Evolutionary conservation across 1,140 invertebrate genomes (phyloP).

Genomic region (Drosophila navojoa): DNA sequence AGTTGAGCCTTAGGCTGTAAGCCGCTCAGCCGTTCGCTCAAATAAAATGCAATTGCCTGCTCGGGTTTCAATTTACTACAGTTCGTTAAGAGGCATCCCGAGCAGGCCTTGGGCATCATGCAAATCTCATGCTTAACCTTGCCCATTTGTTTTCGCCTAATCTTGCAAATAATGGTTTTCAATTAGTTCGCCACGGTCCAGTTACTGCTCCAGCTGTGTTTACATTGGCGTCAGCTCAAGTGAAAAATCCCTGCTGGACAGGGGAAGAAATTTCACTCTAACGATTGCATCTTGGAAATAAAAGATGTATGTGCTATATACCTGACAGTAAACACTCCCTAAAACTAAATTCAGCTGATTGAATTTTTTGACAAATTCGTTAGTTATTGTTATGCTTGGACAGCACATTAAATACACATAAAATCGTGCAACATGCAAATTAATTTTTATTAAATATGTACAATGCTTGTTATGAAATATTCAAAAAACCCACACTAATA

Average conservation of each 20-base stretch:
- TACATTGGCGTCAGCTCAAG: slow-evolving; percentile 17
- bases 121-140: slow-evolving; percentile 74
- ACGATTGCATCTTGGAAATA: too few relatives aligned
- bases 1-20: slow-evolving; percentile 22
- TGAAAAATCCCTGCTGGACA: slow-evolving; percentile 38
- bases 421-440: slow-evolving; percentile 58
- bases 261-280: slow-evolving; percentile 3
- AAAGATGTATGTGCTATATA: neutral
- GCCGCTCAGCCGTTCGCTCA: slow-evolving; percentile 50
- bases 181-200: slow-evolving; percentile 72
- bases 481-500: slow-evolving; percentile 29
- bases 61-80: slow-evolving; percentile 65
- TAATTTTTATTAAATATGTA: slow-evolving; percentile 72
- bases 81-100: slow-evolving; percentile 57
- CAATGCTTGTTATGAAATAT: slow-evolving; percentile 39
- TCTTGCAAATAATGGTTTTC: slow-evolving; percentile 77
- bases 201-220: slow-evolving; percentile 50
- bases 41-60: slow-evolving; percentile 76
- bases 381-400: slow-evolving; percentile 30
- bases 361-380: slow-evolving; percentile 66
- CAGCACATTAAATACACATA: slow-evolving; percentile 64
- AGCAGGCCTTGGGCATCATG: slow-evolving; percentile 46
- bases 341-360: slow-evolving; percentile 10
- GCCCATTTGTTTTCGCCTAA: slow-evolving; percentile 74
- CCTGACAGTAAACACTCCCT: neutral